These are phyloP conservation scores for Diplodus puntazzo DNA, from an alignment of 2,797 vertebrate species.

Conservation along the genomic window DNA sequence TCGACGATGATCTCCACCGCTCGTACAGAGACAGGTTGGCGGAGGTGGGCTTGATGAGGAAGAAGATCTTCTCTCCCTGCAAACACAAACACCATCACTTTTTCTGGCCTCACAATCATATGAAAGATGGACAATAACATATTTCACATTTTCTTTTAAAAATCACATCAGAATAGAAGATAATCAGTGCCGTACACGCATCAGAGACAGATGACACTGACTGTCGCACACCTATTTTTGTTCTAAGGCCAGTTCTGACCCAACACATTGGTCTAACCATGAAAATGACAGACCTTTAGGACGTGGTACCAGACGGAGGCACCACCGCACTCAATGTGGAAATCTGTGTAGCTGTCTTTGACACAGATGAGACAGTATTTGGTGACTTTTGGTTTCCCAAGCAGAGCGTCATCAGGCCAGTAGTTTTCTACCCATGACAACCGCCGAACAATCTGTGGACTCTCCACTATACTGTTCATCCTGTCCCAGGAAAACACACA, in stretches of 20 bases:
- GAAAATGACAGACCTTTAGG: slow-evolving; percentile 87
- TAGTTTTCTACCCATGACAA: slow-evolving; percentile 98
- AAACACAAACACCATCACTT: slow-evolving; percentile 45
- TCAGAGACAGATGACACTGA: slow-evolving; percentile 1
- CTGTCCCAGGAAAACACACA: slow-evolving; percentile 76
- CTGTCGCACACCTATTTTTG: neutral
- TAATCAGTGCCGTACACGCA: neutral
- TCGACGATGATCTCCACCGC: slow-evolving; percentile 97
- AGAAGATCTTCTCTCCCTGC: slow-evolving; percentile 99
- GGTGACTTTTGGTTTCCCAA: slow-evolving; percentile 97
- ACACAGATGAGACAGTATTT: slow-evolving; percentile 99
- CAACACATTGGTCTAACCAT: slow-evolving; percentile 11
- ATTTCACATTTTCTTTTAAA: slow-evolving; percentile 12
- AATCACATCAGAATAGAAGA: neutral
- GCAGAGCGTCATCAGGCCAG: slow-evolving; percentile 95
- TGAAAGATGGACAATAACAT: neutral
- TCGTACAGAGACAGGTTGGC: slow-evolving; percentile 98
- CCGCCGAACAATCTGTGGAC: slow-evolving; percentile 95
- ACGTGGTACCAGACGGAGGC: slow-evolving; percentile 98
- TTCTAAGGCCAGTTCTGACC: neutral
- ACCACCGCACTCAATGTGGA: slow-evolving; percentile 96
- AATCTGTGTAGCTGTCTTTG: slow-evolving; percentile 99
- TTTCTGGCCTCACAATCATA: slow-evolving; percentile 12
- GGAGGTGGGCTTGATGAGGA: slow-evolving; percentile 97
- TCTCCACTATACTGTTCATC: slow-evolving; percentile 96